Base-by-base conservation (phyloP, 1,140 invertebrate genomes). In the Rhopalosiphum padi region DNA sequence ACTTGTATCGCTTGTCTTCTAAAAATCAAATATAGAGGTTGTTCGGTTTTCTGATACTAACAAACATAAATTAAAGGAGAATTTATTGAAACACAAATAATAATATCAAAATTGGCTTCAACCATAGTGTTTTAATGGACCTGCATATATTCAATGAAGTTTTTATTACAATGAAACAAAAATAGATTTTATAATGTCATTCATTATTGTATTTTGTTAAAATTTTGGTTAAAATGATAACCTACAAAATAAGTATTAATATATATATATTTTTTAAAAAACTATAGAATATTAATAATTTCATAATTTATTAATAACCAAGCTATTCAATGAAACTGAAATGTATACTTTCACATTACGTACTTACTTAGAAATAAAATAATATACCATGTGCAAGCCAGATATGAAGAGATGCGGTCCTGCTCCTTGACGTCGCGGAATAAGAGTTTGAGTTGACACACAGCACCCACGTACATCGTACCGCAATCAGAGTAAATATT, bases 11-110 rank as follows among this genome's bases (percentile, higher is more conserved):
- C 41, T 41, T 41, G 95, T 99, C 46, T 98, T 99, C 95, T 96
- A 99, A 94, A 99, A 98, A 95, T 97, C 97, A 94, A 96, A 96
- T 55, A 94, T 96, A 95, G 96, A 94, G 94, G 60, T 94, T 68
- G 96, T 97, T 18, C 96, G 96, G 92, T 97, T 98, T 95, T 96
- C 97, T 94, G 98, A 98, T 37, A 98, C 98, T 60, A 98, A 98
- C 95, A 96, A 96, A 82, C 96, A 96, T 11, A 98, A 97, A 95
- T 95, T 99, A 30, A 96, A 96, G 94, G 96, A 96, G 94, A 95
- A 96, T 21, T 96, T 94, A 48, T 43, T 94, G 41, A 92, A 91
- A 8, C 77, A 90, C 37, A 93, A 77, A 87, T 94, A 68, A 92
- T 94, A 41, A 41, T 41, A 41, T 41, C 41, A 41, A 41, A 41